A percentile compares a stretch with the other conserved stretches of the same genome.
These are phyloP conservation scores for Leptopilina drosophilae DNA, from an alignment of 2,888 invertebrate species.

Conservation along the genomic window DNA sequence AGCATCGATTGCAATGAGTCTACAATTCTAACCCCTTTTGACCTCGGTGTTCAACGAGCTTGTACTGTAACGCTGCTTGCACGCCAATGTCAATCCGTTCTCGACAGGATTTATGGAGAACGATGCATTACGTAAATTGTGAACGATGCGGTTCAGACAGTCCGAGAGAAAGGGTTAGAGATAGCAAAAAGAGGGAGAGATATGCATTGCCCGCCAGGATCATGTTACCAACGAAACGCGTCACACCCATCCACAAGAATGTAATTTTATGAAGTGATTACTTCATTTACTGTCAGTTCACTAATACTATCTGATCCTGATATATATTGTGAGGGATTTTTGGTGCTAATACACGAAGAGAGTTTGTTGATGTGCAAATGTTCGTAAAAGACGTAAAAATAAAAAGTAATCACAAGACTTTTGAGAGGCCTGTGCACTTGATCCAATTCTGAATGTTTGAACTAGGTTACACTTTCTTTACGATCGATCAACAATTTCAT, in stretches of 20 bases:
- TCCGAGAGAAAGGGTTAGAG: conserved; percentile 39
- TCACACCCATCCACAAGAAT: conserved; percentile 22
- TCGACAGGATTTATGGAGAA: conserved; percentile 65
- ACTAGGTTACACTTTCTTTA: too few species aligned
- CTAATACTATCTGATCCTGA: not conserved
- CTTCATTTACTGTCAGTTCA: conserved; percentile 18
- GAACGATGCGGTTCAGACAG: conserved; percentile 61
- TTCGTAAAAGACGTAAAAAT: too few species aligned
- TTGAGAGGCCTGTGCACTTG: too few species aligned
- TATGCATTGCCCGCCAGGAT: conserved; percentile 21
- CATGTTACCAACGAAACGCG: conserved; percentile 13
- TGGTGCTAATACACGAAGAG: too few species aligned
- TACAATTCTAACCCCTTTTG: conserved; percentile 44
- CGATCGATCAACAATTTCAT: too few species aligned
- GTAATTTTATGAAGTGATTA: conserved; percentile 12
- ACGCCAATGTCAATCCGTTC: conserved; percentile 64
- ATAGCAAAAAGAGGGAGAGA: conserved; percentile 24
- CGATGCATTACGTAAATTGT: conserved; percentile 71
- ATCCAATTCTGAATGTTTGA: too few species aligned
- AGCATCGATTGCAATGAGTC: conserved; percentile 46
- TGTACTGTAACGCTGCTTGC: conserved; percentile 48
- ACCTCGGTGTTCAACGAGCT: conserved; percentile 50
- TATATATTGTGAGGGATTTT: not conserved
- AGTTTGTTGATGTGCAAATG: too few species aligned
- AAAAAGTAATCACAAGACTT: too few species aligned